Conservation (phyloP, 2,797 vertebrate genomes). For the Morelia viridis region DNA sequence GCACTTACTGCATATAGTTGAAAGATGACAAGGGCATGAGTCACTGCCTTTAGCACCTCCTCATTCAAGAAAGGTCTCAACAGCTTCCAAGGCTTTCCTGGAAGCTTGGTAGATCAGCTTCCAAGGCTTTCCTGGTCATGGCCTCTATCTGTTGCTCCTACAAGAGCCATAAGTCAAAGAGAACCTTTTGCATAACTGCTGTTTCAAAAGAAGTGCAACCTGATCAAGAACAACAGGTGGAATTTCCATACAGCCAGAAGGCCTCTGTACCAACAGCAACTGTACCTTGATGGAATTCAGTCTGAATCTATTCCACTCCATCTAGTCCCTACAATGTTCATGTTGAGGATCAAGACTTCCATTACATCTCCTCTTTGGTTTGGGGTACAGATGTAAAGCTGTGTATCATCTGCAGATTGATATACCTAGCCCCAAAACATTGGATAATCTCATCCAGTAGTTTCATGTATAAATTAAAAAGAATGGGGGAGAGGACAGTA, state of each 20-base stretch:
- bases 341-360: neutral
- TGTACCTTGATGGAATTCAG: neutral
- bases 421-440: neutral
- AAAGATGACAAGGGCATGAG: too few species aligned
- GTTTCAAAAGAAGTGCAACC: neutral
- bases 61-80: too few species aligned
- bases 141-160: neutral
- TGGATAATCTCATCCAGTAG: neutral
- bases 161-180: neutral
- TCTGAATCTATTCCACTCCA: neutral
- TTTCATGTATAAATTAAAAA: neutral
- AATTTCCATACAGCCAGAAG: neutral
- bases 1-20: too few species aligned
- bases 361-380: neutral
- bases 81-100: neutral
- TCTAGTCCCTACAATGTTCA: neutral
- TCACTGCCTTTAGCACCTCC: too few species aligned
- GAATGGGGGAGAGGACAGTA: neutral
- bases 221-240: neutral
- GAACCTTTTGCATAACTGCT: neutral
- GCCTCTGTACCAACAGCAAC: neutral
- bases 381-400: neutral
- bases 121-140: neutral
- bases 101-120: neutral
- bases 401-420: neutral